A percentile compares a stretch with the other conserved stretches of the same genome.
These are phyloP conservation scores for Drosophila tanythrix DNA, from an alignment of 2,888 invertebrate species.

Conservation along the genomic window DNA sequence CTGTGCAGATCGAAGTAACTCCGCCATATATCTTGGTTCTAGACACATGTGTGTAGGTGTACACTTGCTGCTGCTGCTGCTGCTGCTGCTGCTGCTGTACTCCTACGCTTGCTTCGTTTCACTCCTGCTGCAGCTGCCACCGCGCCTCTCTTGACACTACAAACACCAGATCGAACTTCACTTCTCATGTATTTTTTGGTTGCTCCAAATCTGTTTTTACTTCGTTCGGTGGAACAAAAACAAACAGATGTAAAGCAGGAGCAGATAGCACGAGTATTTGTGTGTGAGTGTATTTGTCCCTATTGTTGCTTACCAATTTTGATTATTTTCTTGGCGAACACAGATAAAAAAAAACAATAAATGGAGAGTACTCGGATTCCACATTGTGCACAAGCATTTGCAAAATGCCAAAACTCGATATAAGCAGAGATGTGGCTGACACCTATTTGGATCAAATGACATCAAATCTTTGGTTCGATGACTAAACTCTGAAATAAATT, in stretches of 20 bases:
- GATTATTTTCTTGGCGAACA: constrained; percentile 52
- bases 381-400: constrained; percentile 33
- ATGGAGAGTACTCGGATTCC: constrained; percentile 44
- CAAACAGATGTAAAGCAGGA: constrained; percentile 60
- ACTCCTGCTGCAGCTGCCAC: constrained; percentile 6
- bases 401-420: constrained; percentile 32
- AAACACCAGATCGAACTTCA: constrained; percentile 68
- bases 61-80: constrained; percentile 2
- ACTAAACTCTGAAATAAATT: neutral
- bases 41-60: constrained; percentile 20
- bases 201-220: constrained; percentile 1
- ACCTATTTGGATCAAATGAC: constrained; percentile 29
- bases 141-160: constrained; percentile 43
- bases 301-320: constrained; percentile 42
- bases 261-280: constrained; percentile 36
- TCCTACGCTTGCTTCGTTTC: neutral
- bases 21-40: constrained; percentile 57
- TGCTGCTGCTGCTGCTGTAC: neutral
- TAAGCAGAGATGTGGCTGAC: constrained; percentile 7
- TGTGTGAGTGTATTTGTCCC: constrained; percentile 11
- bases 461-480: constrained; percentile 11
- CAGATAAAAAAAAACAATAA: constrained; percentile 19
- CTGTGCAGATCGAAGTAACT: constrained; percentile 68
- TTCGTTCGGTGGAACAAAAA: constrained; percentile 26
- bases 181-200: constrained; percentile 76